A percentile compares a stretch with the other conserved stretches of the same genome.
These are phyloP conservation scores for Drosophila equinoxialis DNA, from an alignment of 1,140 invertebrate species.

Conservation along the genomic window DNA sequence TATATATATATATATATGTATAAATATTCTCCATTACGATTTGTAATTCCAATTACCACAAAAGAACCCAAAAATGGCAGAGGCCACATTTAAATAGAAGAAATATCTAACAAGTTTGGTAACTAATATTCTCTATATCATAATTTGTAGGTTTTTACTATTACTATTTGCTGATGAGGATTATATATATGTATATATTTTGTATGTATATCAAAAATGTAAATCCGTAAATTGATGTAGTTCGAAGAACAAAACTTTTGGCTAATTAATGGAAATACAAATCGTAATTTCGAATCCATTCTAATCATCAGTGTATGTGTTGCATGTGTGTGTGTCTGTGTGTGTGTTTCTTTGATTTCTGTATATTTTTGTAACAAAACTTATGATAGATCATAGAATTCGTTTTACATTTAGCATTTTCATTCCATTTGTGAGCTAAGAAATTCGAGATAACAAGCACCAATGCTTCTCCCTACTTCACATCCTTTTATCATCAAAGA, in stretches of 20 bases:
- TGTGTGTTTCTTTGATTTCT: slow-evolving; percentile 38
- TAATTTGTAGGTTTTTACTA: no score
- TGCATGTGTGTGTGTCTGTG: slow-evolving; percentile 16
- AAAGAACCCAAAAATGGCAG: no score
- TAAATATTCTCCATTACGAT: neutral
- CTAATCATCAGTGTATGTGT: slow-evolving; percentile 16
- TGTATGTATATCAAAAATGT: no score
- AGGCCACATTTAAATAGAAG: neutral
- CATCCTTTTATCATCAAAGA: neutral
- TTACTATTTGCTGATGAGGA: no score
- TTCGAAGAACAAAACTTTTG: neutral
- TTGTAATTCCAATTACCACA: neutral
- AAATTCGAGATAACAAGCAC: slow-evolving; percentile 69
- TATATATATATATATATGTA: neutral
- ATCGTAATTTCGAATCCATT: slow-evolving; percentile 16
- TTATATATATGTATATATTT: no score
- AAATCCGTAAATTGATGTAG: no score
- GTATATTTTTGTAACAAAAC: slow-evolving; percentile 47
- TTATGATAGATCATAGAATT: slow-evolving; percentile 52
- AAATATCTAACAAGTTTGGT: neutral
- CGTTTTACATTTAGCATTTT: slow-evolving; percentile 31
- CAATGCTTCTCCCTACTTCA: slow-evolving; percentile 16
- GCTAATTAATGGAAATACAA: neutral
- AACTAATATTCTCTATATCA: neutral
- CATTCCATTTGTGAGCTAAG: slow-evolving; percentile 58